Evolutionary conservation across 2,888 invertebrate species (phyloP), one percentile per base, ranked within the genome.

Genomic region (Platycheirus rosarum): DNA sequence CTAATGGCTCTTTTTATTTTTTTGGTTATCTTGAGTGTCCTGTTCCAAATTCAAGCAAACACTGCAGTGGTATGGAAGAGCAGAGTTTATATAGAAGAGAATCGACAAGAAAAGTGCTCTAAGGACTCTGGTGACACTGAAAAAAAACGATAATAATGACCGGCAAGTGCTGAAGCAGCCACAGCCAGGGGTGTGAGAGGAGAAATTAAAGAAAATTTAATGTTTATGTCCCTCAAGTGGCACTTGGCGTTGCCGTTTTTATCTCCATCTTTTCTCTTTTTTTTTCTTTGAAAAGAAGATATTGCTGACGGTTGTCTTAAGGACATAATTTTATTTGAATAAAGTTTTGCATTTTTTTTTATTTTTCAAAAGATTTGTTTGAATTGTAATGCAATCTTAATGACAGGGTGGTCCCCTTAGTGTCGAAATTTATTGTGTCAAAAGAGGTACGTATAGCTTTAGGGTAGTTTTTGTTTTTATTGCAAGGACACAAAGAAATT

Each of bases 1-100:
- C 87, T 89, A 89, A 89, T 88, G 89, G 89, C 86, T 86, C 85
- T 87, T 86, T 87, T 73, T 63, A 14, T 57, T n/a, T 68, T 14
- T 42, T 48, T 51, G 20, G 32, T 63, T 7, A 4, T 6, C 57
- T 26, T 2, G 40, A 57, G 57, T 40, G 57, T 46, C 35, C 23
- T 48, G 16, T 63, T 63, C 18, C 18, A 4, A 13, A 44, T 23
- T 4, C 9, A 53, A 13, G 32, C 35, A 48, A 14, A 14, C 63
- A n/a, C n/a, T n/a, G n/a, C n/a, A 20, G 42, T 71, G 18, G 69
- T 77, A 26, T 55, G 26, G 69, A 18, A 23, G 26, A 23, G 26
- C 57, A 46, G 29, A 44, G 71, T 70, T 71, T 13, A 55, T 5
- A 42, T n/a, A n/a, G n/a, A n/a, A n/a, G 63, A 48, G 66, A 63